Evolutionary conservation across 2,797 vertebrate genomes (phyloP).

Genomic region (Coluber constrictor): DNA sequence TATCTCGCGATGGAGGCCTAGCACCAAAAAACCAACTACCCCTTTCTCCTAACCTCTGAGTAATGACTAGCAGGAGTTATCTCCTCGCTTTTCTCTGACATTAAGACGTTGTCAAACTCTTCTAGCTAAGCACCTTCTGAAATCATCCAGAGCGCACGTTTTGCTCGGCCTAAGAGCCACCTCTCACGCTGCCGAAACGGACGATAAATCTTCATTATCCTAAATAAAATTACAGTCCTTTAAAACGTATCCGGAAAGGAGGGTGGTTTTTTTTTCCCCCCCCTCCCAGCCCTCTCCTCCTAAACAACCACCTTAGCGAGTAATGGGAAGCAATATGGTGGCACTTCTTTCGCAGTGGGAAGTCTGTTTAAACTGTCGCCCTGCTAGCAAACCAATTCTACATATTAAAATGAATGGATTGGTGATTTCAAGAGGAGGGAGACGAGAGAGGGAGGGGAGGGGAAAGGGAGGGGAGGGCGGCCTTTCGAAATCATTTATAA

Average conservation of each 20-base stretch:
- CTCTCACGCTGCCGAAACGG: conserved; percentile 77
- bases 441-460: neutral
- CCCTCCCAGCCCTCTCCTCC: conserved; percentile 76
- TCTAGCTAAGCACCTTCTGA: conserved; percentile 54
- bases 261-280: conserved; percentile 73
- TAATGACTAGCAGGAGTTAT: neutral
- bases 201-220: conserved; percentile 99
- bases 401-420: conserved; percentile 83
- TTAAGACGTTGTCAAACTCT: neutral
- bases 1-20: conserved; percentile 32
- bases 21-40: neutral
- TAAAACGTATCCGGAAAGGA: conserved; percentile 91
- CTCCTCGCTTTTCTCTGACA: neutral
- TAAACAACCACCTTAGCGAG: conserved; percentile 93
- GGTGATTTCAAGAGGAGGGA: conserved; percentile 74
- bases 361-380: conserved; percentile 94
- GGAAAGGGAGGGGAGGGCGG: neutral
- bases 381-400: conserved; percentile 96
- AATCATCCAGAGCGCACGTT: conserved; percentile 71
- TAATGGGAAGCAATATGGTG: conserved; percentile 95
- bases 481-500: conserved; percentile 75
- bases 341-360: conserved; percentile 98
- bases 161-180: conserved; percentile 74
- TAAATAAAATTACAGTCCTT: conserved; percentile 97
- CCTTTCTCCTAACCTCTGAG: neutral